Base-by-base conservation (phyloP, 2,888 invertebrate genomes). In the Teleogryllus oceanicus region DNA sequence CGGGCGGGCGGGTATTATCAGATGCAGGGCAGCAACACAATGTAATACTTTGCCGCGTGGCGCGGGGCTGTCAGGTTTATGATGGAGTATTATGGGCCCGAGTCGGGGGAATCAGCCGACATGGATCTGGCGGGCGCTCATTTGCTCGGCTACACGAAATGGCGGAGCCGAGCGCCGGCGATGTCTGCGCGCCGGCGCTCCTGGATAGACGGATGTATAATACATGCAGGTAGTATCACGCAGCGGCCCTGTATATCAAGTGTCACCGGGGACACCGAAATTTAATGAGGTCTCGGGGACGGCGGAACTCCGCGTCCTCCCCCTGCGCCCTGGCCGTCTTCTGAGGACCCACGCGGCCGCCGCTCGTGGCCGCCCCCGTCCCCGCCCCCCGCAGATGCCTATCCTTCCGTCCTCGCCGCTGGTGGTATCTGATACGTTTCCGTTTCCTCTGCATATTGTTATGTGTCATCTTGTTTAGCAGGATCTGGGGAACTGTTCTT, bases 41-140 rank as follows among this genome's bases (percentile, higher is more conserved):
- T 62, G 62, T 62, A 62, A 62, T 62, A 62, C 62, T 62, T 62
- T 13, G 62, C 62, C 62, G 16, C 62, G 62, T n/a, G 62, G 62
- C n/a, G 62, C n/a, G n/a, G 62, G 62, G 62, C 62, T 62, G 62
- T 62, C 62, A 62, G 62, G 62, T 62, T 62, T 62, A 62, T 62
- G 62, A 62, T 62, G 62, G 62, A 62, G 62, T 62, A 62, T 62
- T 62, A 62, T 62, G n/a, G 62, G 13, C 62, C 62, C 62, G 62
- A 13, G 62, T 62, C 62, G 13, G 13, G 62, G n/a, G 62, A 62
- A 62, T 62, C 62, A 62, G 62, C 62, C 13, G 62, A 62, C 62
- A 62, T 62, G 62, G 62, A 62, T 62, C 62, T 62, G 16, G 62
- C n/a, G n/a, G 37, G 62, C 62, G n/a, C 16, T 62, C 62, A 62